Percentiles rank a stretch among this genome's conserved stretches.
Conservation (phyloP, 2,888 invertebrate genomes). For the Metellina segmentata region DNA sequence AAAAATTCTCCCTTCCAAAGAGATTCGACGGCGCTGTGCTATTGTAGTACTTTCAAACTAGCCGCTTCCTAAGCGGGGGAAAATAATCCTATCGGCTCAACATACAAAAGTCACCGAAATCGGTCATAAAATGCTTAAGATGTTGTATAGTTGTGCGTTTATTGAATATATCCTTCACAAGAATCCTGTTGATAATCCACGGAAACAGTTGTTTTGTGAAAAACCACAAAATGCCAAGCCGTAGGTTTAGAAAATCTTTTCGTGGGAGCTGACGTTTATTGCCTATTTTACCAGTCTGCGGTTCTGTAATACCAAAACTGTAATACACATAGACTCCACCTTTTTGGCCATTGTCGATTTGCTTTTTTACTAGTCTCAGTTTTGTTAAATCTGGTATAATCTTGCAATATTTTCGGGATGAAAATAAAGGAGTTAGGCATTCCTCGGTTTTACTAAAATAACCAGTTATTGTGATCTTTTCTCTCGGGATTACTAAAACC, state of each 20-base stretch:
- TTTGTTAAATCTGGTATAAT: too few species aligned
- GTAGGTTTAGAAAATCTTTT: slow-evolving; percentile 37
- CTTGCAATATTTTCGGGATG: too few species aligned
- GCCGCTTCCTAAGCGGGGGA: neutral
- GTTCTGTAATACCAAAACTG: neutral
- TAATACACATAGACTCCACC: neutral
- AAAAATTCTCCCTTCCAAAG: neutral
- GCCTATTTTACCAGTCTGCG: neutral
- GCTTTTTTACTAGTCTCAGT: too few species aligned
- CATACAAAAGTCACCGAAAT: neutral
- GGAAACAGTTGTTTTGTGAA: slow-evolving; percentile 59
- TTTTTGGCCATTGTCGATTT: too few species aligned
- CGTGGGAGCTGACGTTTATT: slow-evolving; percentile 42
- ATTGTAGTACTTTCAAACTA: neutral
- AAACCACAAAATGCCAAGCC: slow-evolving; percentile 16
- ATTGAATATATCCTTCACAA: neutral
- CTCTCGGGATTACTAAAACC: too few species aligned
- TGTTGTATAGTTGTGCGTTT: neutral
- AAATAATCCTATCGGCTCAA: neutral
- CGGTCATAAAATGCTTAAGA: slow-evolving; percentile 33
- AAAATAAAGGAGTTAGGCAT: too few species aligned
- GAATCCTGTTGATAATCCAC: slow-evolving; percentile 16
- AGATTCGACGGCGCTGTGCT: neutral
- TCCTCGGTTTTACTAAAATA: too few species aligned
- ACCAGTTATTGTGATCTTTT: too few species aligned